Evolutionary conservation across 2,113 vertebrate genomes (phyloP).

Genomic region (Austrofundulus limnaeus): DNA sequence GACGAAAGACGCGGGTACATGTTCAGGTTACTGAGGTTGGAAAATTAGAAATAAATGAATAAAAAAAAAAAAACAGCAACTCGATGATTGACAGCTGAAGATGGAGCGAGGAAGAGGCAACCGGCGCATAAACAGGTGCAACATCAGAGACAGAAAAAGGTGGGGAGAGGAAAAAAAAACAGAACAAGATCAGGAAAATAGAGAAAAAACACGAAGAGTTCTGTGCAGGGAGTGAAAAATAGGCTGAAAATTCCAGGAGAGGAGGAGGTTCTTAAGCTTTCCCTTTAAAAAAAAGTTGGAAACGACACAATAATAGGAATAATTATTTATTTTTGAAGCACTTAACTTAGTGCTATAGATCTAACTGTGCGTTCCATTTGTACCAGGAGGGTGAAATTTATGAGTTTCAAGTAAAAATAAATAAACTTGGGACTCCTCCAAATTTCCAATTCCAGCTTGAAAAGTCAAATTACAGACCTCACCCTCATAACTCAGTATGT

Average conservation of each 20-base stretch:
- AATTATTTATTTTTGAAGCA: no score
- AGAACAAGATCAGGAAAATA: conserved; percentile 22
- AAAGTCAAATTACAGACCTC: no score
- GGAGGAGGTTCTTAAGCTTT: background rate
- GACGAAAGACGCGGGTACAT: conserved; percentile 49
- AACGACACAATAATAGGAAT: background rate
- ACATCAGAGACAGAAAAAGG: conserved; percentile 20
- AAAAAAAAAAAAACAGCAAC: background rate
- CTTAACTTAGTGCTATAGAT: no score
- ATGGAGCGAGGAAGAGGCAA: conserved; percentile 36
- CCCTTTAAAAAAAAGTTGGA: background rate
- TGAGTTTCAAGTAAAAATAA: no score
- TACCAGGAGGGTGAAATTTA: no score
- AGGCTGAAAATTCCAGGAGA: background rate
- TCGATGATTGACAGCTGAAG: conserved; percentile 61
- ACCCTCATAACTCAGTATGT: no score
- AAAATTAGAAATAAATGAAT: background rate
- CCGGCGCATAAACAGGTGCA: conserved; percentile 50
- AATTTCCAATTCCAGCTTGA: no score
- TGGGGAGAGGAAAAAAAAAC: background rate
- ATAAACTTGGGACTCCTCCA: no score
- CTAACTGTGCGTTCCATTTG: no score
- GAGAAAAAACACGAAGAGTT: conserved; percentile 29
- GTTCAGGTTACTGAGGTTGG: conserved; percentile 32
- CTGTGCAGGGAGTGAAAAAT: conserved; percentile 32